phyloP scores from a whole-genome alignment of 2,113 vertebrate genomes.

The Cyprinodon variegatus region DNA sequence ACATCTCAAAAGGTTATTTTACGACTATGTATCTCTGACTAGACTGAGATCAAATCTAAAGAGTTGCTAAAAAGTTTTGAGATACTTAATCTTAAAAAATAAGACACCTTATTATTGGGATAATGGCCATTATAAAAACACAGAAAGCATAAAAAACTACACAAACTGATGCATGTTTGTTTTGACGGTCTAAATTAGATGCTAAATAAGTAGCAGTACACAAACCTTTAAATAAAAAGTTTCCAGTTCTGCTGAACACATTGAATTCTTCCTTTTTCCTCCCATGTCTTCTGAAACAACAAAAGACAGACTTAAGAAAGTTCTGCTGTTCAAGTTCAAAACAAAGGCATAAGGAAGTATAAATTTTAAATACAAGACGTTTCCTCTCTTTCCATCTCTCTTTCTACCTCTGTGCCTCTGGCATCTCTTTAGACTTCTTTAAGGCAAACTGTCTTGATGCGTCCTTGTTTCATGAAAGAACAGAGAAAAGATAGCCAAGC shows the following conservation, averaged over 20 bases:
- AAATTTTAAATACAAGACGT: slow-evolving; percentile 99
- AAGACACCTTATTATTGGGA: too few relatives aligned
- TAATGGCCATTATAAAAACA: background rate
- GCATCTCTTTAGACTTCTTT: slow-evolving; percentile 92
- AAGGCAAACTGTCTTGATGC: slow-evolving; percentile 95
- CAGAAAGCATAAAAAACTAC: background rate
- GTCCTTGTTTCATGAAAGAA: slow-evolving; percentile 98
- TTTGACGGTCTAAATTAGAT: slow-evolving; percentile 68
- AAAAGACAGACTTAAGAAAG: slow-evolving; percentile 85
- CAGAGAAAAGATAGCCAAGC: slow-evolving; percentile 75
- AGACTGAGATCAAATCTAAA: background rate
- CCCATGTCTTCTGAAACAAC: slow-evolving; percentile 66
- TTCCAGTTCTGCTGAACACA: slow-evolving; percentile 32
- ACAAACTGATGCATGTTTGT: slow-evolving; percentile 82
- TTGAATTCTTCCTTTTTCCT: slow-evolving; percentile 32
- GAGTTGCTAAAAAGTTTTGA: background rate
- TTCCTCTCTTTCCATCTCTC: slow-evolving; percentile 80
- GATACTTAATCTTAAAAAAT: too few relatives aligned
- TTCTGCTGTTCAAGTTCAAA: slow-evolving; percentile 99
- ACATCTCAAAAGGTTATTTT: too few relatives aligned
- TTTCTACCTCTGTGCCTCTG: slow-evolving; percentile 84
- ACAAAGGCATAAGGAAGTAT: slow-evolving; percentile 99
- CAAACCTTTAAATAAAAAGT: slow-evolving; percentile 51
- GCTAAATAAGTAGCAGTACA: slow-evolving; percentile 59
- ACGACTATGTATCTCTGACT: too few relatives aligned